Percentiles rank a stretch among this genome's conserved stretches.
phyloP scores from a whole-genome alignment of 2,797 vertebrate species.

The Babyrousa celebensis region DNA sequence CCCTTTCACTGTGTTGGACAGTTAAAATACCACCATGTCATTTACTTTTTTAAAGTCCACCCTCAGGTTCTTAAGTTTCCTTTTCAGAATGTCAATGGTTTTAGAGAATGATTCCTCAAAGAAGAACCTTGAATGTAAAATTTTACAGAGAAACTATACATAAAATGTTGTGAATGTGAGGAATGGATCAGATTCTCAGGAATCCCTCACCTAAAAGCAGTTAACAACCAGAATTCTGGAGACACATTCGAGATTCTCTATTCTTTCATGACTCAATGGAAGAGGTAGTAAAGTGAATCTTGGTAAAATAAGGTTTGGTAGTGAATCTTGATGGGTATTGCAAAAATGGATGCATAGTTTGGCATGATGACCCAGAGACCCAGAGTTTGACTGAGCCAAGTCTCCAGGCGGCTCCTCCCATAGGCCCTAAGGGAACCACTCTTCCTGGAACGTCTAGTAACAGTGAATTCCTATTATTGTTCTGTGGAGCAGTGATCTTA shows the following conservation, averaged over 20 bases:
- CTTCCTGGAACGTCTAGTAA: conserved; percentile 37
- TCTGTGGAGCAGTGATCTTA: not conserved
- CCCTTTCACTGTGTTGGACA: not conserved
- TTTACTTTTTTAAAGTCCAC: not conserved
- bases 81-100: not conserved
- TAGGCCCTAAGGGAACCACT: not conserved
- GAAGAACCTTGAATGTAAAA: not conserved
- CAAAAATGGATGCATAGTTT: not conserved
- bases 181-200: not conserved
- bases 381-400: not conserved
- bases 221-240: not conserved
- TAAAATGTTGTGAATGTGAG: not conserved
- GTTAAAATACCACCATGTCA: not conserved
- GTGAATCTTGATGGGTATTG: not conserved
- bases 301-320: too few species aligned
- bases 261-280: not conserved
- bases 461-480: conserved; percentile 26
- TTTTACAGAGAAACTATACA: not conserved
- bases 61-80: not conserved
- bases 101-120: not conserved
- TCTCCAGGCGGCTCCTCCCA: not conserved
- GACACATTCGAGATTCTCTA: not conserved
- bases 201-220: not conserved
- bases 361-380: not conserved
- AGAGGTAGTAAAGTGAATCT: not conserved